Evolutionary conservation across 2,888 invertebrate genomes (phyloP).

Genomic region (Ceraclea dissimilis): DNA sequence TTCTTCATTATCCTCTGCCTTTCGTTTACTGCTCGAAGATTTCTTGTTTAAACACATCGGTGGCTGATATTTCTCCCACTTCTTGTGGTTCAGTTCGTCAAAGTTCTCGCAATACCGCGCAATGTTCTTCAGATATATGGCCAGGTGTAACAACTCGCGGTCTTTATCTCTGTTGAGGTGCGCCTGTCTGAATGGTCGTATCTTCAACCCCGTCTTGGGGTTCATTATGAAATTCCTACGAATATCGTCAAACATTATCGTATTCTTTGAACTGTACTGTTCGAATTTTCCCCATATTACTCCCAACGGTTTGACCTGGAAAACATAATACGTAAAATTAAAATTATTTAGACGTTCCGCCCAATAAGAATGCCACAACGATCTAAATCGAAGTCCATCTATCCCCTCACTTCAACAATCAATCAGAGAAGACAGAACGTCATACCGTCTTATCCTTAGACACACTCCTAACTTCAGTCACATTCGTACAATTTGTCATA

Average conservation of each 20-base stretch:
- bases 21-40: conserved; percentile 36
- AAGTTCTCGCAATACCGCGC: conserved; percentile 76
- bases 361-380: too few relatives aligned
- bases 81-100: conserved; percentile 74
- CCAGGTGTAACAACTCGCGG: conserved; percentile 70
- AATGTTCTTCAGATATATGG: conserved; percentile 76
- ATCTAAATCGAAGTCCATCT: too few relatives aligned
- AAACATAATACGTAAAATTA: conserved; percentile 15
- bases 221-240: conserved; percentile 96
- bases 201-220: conserved; percentile 85
- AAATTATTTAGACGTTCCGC: too few relatives aligned
- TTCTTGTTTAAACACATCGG: conserved; percentile 32
- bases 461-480: too few relatives aligned
- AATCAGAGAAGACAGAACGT: too few relatives aligned
- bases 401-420: too few relatives aligned
- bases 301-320: conserved; percentile 84
- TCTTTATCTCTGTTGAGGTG: conserved; percentile 81
- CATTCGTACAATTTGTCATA: too few relatives aligned
- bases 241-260: conserved; percentile 97
- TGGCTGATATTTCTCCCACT: conserved; percentile 79
- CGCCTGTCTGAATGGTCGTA: conserved; percentile 84
- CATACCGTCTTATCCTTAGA: too few relatives aligned
- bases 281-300: conserved; percentile 95
- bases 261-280: conserved; percentile 83
- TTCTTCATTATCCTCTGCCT: conserved; percentile 38